Evolutionary conservation across 2,797 vertebrate species (phyloP).

Genomic region (Poliocrania exsul): DNA sequence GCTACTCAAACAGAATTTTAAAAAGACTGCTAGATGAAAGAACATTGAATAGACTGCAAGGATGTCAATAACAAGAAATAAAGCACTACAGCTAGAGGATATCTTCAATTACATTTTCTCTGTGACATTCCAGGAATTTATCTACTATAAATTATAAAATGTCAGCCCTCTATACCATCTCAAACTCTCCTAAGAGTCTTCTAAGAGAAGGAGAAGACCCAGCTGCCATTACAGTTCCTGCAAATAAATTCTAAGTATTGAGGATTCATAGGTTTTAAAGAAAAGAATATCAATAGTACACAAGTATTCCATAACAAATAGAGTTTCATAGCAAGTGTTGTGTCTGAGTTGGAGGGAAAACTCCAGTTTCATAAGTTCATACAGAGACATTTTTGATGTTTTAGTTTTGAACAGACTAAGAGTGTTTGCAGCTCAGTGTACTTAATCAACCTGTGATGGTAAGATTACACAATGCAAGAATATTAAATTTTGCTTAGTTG

Average conservation of each 20-base stretch:
- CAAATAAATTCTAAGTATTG: neutral
- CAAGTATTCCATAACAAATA: neutral
- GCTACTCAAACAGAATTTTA: slow-evolving; percentile 26
- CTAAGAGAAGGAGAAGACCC: neutral
- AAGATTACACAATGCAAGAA: neutral
- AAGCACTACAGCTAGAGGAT: neutral
- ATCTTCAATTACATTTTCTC: slow-evolving; percentile 19
- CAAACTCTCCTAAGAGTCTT: neutral
- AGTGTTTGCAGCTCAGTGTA: neutral
- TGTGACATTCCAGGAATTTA: neutral
- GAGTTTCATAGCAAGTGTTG: rapidly evolving
- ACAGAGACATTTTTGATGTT: neutral
- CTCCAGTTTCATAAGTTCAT: neutral
- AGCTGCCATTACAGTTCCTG: neutral
- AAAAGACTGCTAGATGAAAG: slow-evolving; percentile 12
- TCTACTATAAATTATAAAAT: slow-evolving; percentile 11
- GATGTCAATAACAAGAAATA: slow-evolving; percentile 8
- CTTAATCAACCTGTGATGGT: neutral
- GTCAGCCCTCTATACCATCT: neutral
- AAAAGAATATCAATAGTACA: neutral
- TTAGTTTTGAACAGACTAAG: neutral
- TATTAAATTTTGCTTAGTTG: neutral
- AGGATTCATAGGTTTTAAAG: neutral
- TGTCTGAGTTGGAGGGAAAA: neutral
- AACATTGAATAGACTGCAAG: neutral